Conservation (phyloP, 2,797 vertebrate genomes). For the Bradypodion ventrale region DNA sequence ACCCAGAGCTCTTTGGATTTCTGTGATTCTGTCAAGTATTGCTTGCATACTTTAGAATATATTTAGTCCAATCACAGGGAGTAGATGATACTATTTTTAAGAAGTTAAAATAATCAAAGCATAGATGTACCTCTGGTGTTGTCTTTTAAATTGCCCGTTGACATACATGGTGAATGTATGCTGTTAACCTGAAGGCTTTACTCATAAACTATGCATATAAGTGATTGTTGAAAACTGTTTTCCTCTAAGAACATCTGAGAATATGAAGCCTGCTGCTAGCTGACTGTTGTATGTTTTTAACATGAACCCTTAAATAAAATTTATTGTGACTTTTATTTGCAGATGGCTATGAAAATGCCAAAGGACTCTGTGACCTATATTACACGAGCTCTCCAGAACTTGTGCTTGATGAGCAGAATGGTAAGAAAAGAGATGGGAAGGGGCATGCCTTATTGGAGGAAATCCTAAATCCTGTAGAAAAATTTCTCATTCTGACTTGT, state of each 20-base stretch:
- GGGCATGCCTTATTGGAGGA: not conserved
- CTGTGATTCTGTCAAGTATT: not conserved
- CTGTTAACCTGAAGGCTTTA: not conserved
- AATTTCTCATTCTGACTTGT: slow-evolving; percentile 3
- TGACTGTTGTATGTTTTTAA: not conserved
- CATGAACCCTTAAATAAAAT: slow-evolving; percentile 1
- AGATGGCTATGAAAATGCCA: slow-evolving; percentile 97
- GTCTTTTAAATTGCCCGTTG: not conserved
- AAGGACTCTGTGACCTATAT: slow-evolving; percentile 94
- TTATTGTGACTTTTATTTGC: slow-evolving; percentile 45
- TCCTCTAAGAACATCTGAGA: not conserved
- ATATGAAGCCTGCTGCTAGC: not conserved
- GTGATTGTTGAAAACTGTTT: not conserved
- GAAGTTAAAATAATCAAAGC: not conserved
- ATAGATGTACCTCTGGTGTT: not conserved
- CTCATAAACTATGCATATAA: not conserved
- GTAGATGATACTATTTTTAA: not conserved
- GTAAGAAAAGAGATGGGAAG: slow-evolving; percentile 72
- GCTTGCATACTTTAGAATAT: not conserved
- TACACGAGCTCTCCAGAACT: slow-evolving; percentile 96
- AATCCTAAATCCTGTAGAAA: slow-evolving; percentile 5
- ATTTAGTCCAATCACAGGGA: not conserved
- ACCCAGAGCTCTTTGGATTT: not conserved
- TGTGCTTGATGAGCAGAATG: slow-evolving; percentile 85
- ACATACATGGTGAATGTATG: not conserved